phyloP scores from a whole-genome alignment of 2,797 vertebrate species.

The Paguma larvata region DNA sequence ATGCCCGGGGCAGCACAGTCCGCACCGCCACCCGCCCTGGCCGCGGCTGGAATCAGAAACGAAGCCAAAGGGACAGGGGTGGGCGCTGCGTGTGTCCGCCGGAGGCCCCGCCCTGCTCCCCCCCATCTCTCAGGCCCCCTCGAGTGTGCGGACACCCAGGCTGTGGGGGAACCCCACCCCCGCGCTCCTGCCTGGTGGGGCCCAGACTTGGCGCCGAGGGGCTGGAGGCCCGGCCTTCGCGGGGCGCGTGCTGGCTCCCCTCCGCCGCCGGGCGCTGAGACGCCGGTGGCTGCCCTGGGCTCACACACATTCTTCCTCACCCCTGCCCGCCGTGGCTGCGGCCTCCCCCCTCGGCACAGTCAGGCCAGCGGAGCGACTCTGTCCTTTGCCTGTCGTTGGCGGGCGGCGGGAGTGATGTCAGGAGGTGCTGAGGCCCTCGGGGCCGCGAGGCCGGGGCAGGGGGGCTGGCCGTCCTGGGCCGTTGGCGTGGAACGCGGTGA shows the following conservation, averaged over 20 bases:
- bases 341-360: not conserved
- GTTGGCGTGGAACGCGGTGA: rapidly evolving
- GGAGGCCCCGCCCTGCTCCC: not conserved
- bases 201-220: not conserved
- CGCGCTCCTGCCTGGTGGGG: too few relatives aligned
- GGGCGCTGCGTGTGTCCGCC: too few relatives aligned
- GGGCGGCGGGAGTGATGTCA: rapidly evolving
- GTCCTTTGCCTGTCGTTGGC: not conserved
- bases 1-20: too few relatives aligned
- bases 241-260: not conserved
- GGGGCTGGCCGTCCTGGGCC: rapidly evolving
- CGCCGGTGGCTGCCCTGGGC: rapidly evolving
- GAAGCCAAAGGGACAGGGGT: not conserved
- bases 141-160: too few relatives aligned
- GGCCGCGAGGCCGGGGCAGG: not conserved
- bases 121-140: rapidly evolving
- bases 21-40: not conserved
- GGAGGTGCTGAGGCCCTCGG: too few relatives aligned
- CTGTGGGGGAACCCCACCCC: too few relatives aligned
- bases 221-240: not conserved
- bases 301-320: too few relatives aligned
- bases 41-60: not conserved
- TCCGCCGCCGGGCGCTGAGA: not conserved
- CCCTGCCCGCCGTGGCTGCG: not conserved
- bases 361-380: rapidly evolving